Evolutionary conservation across 2,888 invertebrate genomes (phyloP).

Genomic region (Meghimatium bilineatum): DNA sequence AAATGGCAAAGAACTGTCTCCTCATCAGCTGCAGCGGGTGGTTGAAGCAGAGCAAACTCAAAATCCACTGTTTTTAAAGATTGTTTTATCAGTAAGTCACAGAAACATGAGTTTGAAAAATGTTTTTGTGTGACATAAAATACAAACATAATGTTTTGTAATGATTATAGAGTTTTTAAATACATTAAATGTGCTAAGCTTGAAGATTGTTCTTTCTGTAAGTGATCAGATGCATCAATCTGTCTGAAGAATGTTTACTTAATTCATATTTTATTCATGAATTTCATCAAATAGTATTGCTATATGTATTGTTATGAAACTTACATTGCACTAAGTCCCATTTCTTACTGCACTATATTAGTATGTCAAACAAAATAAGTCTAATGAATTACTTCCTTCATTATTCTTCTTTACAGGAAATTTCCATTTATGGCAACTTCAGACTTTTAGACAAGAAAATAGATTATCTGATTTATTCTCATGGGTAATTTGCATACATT

Average conservation of each 20-base stretch:
- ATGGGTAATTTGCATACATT: conserved; percentile 58
- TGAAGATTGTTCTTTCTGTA: background rate
- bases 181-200: background rate
- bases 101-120: background rate
- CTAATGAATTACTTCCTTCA: background rate
- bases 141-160: background rate
- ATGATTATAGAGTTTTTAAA: background rate
- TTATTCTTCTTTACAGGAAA: conserved; percentile 60
- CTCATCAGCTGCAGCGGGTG: conserved; percentile 62
- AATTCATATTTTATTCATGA: too few relatives aligned
- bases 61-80: conserved; percentile 68
- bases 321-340: background rate
- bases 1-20: conserved; percentile 69
- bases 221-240: background rate
- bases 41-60: conserved; percentile 61
- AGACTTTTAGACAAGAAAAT: conserved; percentile 71
- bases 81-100: conserved; percentile 64
- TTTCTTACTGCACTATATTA: background rate
- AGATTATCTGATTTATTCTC: conserved; percentile 60
- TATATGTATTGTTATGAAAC: background rate
- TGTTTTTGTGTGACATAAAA: background rate
- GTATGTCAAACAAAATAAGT: background rate
- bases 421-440: conserved; percentile 71
- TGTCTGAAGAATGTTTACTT: background rate
- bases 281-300: too few relatives aligned